phyloP scores from a whole-genome alignment of 2,797 vertebrate species.

The Mormyrops attenuatus region DNA sequence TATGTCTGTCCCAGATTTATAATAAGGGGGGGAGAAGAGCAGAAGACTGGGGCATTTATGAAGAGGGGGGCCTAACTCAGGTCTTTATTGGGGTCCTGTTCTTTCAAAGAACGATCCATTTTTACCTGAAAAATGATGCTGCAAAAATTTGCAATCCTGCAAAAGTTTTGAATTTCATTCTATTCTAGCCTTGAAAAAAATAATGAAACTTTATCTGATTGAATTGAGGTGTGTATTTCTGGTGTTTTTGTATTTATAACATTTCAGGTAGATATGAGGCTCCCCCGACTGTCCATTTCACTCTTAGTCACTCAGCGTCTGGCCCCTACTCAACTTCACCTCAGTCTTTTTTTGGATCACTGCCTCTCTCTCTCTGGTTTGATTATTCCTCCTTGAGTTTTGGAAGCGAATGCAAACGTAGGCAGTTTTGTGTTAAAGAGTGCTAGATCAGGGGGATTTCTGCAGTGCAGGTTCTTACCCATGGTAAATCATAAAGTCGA shows the following conservation, averaged over 20 bases:
- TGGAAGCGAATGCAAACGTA: constrained; percentile 56
- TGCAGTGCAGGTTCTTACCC: constrained; percentile 64
- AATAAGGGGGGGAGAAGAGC: not conserved
- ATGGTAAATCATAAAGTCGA: constrained; percentile 10
- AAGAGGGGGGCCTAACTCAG: not conserved
- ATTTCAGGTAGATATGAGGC: not conserved
- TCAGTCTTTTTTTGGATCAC: constrained; percentile 48
- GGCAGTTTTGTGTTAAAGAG: constrained; percentile 54
- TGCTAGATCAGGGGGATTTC: constrained; percentile 62
- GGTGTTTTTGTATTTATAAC: constrained; percentile 8
- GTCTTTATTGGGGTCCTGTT: not conserved
- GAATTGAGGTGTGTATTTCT: not conserved
- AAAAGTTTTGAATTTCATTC: not conserved
- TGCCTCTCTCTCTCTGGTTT: constrained; percentile 39
- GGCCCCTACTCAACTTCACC: constrained; percentile 58
- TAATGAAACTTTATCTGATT: not conserved
- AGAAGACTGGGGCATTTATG: not conserved
- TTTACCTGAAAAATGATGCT: not conserved
- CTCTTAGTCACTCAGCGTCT: constrained; percentile 34
- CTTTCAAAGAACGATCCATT: constrained; percentile 4
- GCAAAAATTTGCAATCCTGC: constrained; percentile 27
- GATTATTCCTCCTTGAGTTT: constrained; percentile 32
- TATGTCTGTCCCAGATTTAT: not conserved
- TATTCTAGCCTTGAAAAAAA: not conserved
- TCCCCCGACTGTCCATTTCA: constrained; percentile 9